Evolutionary conservation across 2,797 vertebrate species (phyloP).

Genomic region (Galagoides demidoff): DNA sequence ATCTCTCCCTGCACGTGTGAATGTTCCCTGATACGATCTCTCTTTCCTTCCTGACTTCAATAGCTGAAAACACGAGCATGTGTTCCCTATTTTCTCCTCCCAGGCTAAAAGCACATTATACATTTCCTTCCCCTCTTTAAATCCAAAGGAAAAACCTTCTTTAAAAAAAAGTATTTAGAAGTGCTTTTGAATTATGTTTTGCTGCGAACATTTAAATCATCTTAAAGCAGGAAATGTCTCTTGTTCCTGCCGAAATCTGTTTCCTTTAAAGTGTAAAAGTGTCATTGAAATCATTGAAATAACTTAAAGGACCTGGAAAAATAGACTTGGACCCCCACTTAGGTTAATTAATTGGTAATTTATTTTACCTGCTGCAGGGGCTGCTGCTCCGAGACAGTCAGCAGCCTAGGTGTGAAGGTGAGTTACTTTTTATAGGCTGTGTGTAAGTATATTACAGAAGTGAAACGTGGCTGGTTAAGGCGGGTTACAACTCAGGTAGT

Average conservation of each 20-base stretch:
- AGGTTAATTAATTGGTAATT: too few relatives aligned
- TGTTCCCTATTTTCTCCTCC: not conserved
- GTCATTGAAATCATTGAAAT: too few relatives aligned
- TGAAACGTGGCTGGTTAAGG: too few relatives aligned
- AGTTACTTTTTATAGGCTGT: too few relatives aligned
- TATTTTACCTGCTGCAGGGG: too few relatives aligned
- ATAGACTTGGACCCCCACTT: too few relatives aligned
- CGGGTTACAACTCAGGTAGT: too few relatives aligned
- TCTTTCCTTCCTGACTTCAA: not conserved
- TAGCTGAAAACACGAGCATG: not conserved
- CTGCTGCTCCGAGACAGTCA: too few relatives aligned
- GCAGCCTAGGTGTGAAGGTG: too few relatives aligned
- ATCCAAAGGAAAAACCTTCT: not conserved
- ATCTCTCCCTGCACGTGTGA: not conserved
- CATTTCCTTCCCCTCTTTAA: not conserved
- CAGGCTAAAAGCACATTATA: not conserved
- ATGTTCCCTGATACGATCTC: not conserved
- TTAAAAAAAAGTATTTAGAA: not conserved
- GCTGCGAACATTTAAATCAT: conserved; percentile 9
- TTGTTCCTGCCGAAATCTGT: not conserved
- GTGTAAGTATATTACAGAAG: too few relatives aligned
- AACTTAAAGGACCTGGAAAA: too few relatives aligned
- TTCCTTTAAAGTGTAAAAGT: not conserved
- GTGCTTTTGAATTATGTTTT: not conserved
- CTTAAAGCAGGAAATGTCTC: conserved; percentile 40